A percentile compares a stretch with the other conserved stretches of the same genome.
These are phyloP conservation scores for Rhodophaea formosa DNA, from an alignment of 2,888 invertebrate genomes.

Conservation along the genomic window DNA sequence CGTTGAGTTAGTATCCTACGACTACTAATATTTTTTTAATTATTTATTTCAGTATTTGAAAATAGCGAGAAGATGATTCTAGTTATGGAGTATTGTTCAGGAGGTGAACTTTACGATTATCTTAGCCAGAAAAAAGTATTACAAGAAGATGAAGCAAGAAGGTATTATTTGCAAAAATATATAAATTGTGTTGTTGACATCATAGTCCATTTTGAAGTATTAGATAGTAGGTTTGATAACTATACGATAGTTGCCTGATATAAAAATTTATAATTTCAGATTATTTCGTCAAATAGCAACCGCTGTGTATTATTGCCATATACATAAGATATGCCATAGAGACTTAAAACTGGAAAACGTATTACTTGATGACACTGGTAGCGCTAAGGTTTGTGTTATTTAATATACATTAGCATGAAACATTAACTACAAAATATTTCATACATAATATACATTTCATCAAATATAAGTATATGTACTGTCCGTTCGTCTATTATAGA, in stretches of 20 bases:
- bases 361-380: slow-evolving; percentile 93
- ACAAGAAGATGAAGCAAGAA: slow-evolving; percentile 93
- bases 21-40: background rate
- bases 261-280: slow-evolving; percentile 63
- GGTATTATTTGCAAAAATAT: slow-evolving; percentile 40
- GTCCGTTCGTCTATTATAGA: too few species aligned
- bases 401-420: background rate
- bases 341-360: slow-evolving; percentile 98
- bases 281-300: slow-evolving; percentile 98
- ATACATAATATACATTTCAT: too few species aligned
- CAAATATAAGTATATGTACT: too few species aligned
- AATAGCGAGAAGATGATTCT: slow-evolving; percentile 99
- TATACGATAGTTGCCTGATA: background rate
- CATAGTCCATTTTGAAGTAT: background rate
- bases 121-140: slow-evolving; percentile 95
- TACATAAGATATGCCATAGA: slow-evolving; percentile 98
- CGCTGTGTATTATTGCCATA: slow-evolving; percentile 98
- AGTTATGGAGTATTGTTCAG: slow-evolving; percentile 99
- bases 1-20: too few species aligned
- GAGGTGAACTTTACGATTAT: slow-evolving; percentile 99
- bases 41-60: slow-evolving; percentile 92
- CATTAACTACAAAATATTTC: background rate
- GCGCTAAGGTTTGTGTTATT: slow-evolving; percentile 89
- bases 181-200: background rate
- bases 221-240: too few species aligned